A percentile compares a stretch with the other conserved stretches of the same genome.
Evolutionary conservation across 2,888 invertebrate species (phyloP).

Genomic region (Melieria picta): DNA sequence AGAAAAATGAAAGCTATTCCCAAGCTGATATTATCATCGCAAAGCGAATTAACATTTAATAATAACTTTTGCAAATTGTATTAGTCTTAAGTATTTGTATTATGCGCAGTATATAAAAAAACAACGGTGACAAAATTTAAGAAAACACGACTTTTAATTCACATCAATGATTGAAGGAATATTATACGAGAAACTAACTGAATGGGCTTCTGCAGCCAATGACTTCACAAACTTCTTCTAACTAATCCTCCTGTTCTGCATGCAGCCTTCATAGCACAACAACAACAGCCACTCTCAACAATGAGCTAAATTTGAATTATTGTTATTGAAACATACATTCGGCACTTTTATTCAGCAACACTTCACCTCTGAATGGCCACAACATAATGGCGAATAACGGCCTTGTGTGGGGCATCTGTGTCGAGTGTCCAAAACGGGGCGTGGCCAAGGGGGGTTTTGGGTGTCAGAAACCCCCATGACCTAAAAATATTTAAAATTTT

Average conservation of each 20-base stretch:
- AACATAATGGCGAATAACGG: no score
- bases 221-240: neutral
- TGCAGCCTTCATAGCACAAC: neutral
- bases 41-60: slow-evolving; percentile 42
- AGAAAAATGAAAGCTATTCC: slow-evolving; percentile 1
- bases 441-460: no score
- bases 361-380: no score
- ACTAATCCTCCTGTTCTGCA: neutral
- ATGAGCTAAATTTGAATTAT: neutral
- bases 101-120: slow-evolving; percentile 63
- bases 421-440: no score
- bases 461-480: no score
- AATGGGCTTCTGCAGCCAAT: no score
- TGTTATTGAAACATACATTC: no score
- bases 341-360: no score
- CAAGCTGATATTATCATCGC: slow-evolving; percentile 5
- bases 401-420: no score
- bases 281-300: neutral
- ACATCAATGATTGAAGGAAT: neutral
- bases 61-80: slow-evolving; percentile 52
- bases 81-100: slow-evolving; percentile 57
- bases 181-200: neutral
- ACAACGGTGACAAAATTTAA: slow-evolving; percentile 66
- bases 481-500: no score
- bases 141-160: slow-evolving; percentile 34